Conservation (phyloP, 2,113 vertebrate genomes). For the Potamarius usumacintae region DNA sequence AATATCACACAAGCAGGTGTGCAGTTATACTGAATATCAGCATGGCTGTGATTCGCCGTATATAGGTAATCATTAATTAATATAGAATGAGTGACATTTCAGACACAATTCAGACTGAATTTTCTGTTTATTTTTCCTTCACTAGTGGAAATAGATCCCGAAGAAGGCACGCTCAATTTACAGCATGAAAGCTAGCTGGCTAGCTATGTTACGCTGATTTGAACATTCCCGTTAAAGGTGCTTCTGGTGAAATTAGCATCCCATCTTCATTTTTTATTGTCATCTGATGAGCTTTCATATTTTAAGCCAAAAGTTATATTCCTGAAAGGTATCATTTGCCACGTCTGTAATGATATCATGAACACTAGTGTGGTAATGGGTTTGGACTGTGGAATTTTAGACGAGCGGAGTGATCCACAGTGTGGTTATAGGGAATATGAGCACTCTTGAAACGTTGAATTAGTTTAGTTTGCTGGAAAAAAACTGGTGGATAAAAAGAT, state of each 20-base stretch:
- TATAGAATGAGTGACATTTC: background rate
- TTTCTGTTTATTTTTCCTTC: background rate
- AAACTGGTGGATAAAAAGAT: background rate
- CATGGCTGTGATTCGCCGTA: background rate
- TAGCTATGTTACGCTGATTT: too few species aligned
- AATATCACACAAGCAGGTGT: background rate
- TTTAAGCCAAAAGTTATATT: too few species aligned
- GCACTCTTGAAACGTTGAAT: background rate
- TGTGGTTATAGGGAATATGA: background rate
- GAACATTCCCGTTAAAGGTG: too few species aligned
- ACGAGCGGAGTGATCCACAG: background rate
- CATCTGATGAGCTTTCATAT: too few species aligned
- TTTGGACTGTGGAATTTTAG: background rate
- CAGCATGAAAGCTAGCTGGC: too few species aligned
- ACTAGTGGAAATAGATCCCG: background rate
- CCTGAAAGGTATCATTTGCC: too few species aligned
- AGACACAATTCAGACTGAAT: background rate
- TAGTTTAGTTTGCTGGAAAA: background rate
- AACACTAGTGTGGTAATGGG: background rate
- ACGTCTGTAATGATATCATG: background rate
- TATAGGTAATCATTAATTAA: background rate
- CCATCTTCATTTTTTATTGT: too few species aligned
- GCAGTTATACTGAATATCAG: background rate
- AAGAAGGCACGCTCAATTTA: too few species aligned
- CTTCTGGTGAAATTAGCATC: too few species aligned